These are phyloP conservation scores for Nomada flava DNA, from an alignment of 2,888 invertebrate species.

Conservation along the genomic window DNA sequence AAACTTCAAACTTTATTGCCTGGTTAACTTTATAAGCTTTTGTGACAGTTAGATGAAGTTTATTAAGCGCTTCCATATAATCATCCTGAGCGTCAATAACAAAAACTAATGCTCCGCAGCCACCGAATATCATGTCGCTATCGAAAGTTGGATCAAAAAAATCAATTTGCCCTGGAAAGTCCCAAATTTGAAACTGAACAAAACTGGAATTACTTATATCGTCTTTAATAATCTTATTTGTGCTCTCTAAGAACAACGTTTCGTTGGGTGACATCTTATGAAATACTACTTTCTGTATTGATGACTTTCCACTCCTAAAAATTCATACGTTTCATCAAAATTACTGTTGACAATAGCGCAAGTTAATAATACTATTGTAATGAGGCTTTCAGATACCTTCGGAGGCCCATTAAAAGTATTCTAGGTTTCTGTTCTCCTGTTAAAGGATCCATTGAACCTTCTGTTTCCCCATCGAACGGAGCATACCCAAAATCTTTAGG, in stretches of 20 bases:
- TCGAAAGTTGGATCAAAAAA: constrained; percentile 98
- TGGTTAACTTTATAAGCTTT: constrained; percentile 98
- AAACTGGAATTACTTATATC: constrained; percentile 98
- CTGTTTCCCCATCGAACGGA: constrained; percentile 93
- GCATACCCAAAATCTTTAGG: constrained; percentile 97
- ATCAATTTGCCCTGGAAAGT: constrained; percentile 99
- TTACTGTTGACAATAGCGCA: neutral
- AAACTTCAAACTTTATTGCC: constrained; percentile 98
- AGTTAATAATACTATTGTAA: constrained; percentile 1
- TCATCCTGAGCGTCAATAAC: constrained; percentile 99
- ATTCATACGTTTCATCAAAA: neutral
- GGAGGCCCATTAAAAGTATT: constrained; percentile 96
- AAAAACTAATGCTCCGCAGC: constrained; percentile 98
- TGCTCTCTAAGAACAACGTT: constrained; percentile 98
- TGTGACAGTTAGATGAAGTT: constrained; percentile 96
- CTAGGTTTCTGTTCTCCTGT: constrained; percentile 94
- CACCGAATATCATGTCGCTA: constrained; percentile 97
- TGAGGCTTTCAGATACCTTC: constrained; percentile 87
- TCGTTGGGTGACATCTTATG: constrained; percentile 99
- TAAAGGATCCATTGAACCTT: constrained; percentile 85
- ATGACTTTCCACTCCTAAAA: constrained; percentile 97
- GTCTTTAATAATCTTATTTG: constrained; percentile 99
- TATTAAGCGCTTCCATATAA: constrained; percentile 97
- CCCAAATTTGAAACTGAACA: constrained; percentile 99
- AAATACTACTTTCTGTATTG: constrained; percentile 99